phyloP scores from a whole-genome alignment of 1,140 invertebrate genomes.

The Nilaparvata lugens region DNA sequence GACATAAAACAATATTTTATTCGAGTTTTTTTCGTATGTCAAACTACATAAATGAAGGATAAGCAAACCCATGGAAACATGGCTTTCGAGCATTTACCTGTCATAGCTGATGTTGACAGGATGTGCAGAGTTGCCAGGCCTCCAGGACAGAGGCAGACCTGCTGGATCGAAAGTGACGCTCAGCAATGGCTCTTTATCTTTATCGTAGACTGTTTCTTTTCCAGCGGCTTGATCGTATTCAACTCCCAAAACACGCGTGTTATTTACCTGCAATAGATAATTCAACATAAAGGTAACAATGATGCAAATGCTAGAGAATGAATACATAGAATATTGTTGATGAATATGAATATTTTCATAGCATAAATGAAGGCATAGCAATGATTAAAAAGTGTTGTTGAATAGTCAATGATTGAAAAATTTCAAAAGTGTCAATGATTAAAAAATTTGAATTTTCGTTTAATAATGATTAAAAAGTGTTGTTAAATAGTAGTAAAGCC shows the following conservation, averaged over 20 bases:
- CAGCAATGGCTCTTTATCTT: slow-evolving; percentile 67
- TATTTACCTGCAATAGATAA: slow-evolving; percentile 52
- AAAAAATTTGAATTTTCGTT: too few species aligned
- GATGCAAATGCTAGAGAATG: neutral
- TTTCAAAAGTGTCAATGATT: too few species aligned
- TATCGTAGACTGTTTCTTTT: slow-evolving; percentile 81
- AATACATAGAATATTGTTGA: neutral
- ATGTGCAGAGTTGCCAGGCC: slow-evolving; percentile 58
- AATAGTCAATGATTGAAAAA: too few species aligned
- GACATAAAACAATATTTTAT: too few species aligned
- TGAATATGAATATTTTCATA: too few species aligned
- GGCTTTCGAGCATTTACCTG: slow-evolving; percentile 35
- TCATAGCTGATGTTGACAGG: slow-evolving; percentile 86
- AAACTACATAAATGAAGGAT: too few species aligned
- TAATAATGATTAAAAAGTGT: too few species aligned
- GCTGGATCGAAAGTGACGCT: slow-evolving; percentile 78
- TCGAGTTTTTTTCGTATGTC: too few species aligned
- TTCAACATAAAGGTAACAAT: neutral
- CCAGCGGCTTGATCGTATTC: slow-evolving; percentile 85
- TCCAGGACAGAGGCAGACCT: slow-evolving; percentile 71
- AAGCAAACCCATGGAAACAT: too few species aligned
- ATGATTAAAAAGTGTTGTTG: too few species aligned
- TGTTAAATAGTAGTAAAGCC: too few species aligned
- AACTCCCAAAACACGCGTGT: slow-evolving; percentile 69
- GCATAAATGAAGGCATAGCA: too few species aligned